Base-by-base conservation (phyloP, 2,888 invertebrate species). In the Hymenopus coronatus region DNA sequence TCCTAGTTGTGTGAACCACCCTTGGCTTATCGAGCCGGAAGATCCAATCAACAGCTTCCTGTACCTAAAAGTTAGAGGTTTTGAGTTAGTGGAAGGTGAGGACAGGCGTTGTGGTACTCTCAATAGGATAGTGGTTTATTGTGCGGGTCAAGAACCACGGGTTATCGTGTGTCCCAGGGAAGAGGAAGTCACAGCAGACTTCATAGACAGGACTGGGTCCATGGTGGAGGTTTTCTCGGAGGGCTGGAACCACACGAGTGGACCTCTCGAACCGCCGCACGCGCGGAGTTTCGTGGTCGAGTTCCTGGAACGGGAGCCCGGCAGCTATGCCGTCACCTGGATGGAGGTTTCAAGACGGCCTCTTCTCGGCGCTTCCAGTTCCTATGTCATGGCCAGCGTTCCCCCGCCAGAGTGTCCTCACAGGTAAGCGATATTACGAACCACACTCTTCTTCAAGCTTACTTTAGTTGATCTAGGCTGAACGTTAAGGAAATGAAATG, bases 1-100 rank as follows among this genome's bases (percentile, higher is more conserved):
- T 27, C 85, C 91, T 91, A 88, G 89, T 14, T 97, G 97, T 92
- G 95, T 96, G 46, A 96, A 96, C 91, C 95, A 96, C 92, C 97
- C 97, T 1, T 97, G 97, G 97, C 93, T 97, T 1, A 96, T 97
- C 89, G 96, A 97, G 92, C 97, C 97, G 0, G 96, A 96, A 91
- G 96, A 96, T 91, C 94, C 95, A 1, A 94, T 94, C 85, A 95
- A 96, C 89, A 95, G 96, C 92, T 97, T 96, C 92, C 94, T 97
- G 83, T 97, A 96, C 91, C 93, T 97, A 12, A 96, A 96, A 93
- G 94, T 97, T 25, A 95, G 95, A 89, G 97, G 97, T 0, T 95
- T 94, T 91, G 94, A 95, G 92, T 93, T 96, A 82, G 88, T 91
- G 0, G 85, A 91, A 0, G 87, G 89, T 27, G 83, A 83, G 91